These are phyloP conservation scores for Drosophila suboccidentalis DNA, from an alignment of 2,888 invertebrate species.

Conservation along the genomic window DNA sequence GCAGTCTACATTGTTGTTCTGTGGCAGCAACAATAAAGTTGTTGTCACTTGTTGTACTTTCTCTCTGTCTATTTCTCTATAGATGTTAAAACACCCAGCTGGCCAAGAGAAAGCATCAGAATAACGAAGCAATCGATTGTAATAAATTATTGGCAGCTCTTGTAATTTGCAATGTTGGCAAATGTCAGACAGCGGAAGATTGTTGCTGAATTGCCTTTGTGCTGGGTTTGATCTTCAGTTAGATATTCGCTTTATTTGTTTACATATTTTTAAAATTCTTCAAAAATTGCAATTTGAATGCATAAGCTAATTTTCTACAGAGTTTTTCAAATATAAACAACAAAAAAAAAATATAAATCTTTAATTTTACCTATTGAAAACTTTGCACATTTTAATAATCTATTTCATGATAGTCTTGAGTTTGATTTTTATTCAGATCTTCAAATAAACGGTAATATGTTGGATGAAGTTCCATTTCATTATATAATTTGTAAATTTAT, in stretches of 20 bases:
- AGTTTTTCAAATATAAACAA: too few species aligned
- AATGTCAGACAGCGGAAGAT: slow-evolving; percentile 28
- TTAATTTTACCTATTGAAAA: too few species aligned
- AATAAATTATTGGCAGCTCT: slow-evolving; percentile 67
- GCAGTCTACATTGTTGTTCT: slow-evolving; percentile 64
- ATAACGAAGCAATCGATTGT: slow-evolving; percentile 53
- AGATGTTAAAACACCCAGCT: slow-evolving; percentile 17
- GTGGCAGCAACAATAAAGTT: slow-evolving; percentile 39
- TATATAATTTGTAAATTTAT: too few species aligned
- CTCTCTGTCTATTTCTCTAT: not conserved
- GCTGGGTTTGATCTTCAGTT: not conserved
- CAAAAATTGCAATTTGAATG: not conserved
- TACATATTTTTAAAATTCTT: too few species aligned
- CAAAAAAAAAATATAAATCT: too few species aligned
- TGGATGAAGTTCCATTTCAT: too few species aligned
- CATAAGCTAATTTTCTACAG: not conserved
- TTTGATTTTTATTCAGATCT: not conserved
- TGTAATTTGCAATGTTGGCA: slow-evolving; percentile 66
- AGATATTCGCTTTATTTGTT: not conserved
- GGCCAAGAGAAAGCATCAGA: slow-evolving; percentile 25
- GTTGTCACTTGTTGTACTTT: slow-evolving; percentile 45
- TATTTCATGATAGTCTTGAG: too few species aligned
- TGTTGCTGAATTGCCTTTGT: not conserved
- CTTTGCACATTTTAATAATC: too few species aligned
- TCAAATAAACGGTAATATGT: too few species aligned